Base-by-base conservation (phyloP, 2,113 vertebrate species). In the Neopipo cinnamomea region DNA sequence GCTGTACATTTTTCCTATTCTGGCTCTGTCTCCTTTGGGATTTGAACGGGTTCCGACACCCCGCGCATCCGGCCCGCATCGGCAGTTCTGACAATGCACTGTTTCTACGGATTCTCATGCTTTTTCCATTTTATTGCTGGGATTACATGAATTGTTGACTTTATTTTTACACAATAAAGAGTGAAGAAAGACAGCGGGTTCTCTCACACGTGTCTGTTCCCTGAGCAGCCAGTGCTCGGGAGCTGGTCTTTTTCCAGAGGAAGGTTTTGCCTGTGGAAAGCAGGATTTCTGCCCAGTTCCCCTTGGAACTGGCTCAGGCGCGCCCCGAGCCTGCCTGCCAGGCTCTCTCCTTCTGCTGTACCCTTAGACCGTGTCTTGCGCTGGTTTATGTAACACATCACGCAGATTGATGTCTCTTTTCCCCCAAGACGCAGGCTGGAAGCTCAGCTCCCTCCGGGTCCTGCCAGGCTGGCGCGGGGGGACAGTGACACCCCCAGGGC, bases 101-200 rank as follows among this genome's bases (percentile, higher is more conserved):
- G 91, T 98, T 98, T 97, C 97, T 98, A 98, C 97, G 86, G 97
- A 96, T 95, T 71, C 92, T 96, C 97, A 95, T 96, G 98, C 98
- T 98, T 98, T 98, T 94, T 96, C 97, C 97, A 96, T 98, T 97
- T 98, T 96, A 97, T 93, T 97, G 98, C 98, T 79, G 95, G 97
- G 97, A 98, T 85, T 75, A 98, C 98, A 98, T 98, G 98, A 97
- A 98, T 97, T 97, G 98, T 98, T 97, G 96, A 98, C 97, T 98
- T 98, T 98, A 98, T 98, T 98, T 98, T 98, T 98, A 98, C 98
- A 98, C 98, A 98, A 98, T 98, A 98, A 98, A 98, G 96, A 98
- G 97, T 95, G 97, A 98, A 97, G 98, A 98, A 98, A 98, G 97
- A 97, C 91, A 55, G 10, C 0, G 14, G 63, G 3, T 47, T 94